These are phyloP conservation scores for Harpagifer antarcticus DNA, from an alignment of 2,797 vertebrate genomes.

Conservation along the genomic window DNA sequence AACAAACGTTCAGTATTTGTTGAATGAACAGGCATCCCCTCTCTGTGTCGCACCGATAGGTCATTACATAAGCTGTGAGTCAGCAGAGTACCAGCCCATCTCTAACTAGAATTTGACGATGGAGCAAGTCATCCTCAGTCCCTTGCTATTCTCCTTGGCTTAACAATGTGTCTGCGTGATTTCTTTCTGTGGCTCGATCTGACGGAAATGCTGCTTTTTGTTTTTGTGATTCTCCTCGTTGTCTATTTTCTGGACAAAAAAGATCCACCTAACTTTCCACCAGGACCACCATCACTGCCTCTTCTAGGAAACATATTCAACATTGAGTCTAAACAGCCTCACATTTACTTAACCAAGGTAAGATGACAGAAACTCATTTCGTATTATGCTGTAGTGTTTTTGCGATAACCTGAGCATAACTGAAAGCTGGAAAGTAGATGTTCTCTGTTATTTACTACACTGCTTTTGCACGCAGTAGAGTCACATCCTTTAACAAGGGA, in stretches of 20 bases:
- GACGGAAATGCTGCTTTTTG: slow-evolving; percentile 65
- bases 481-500: neutral
- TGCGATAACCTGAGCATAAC: neutral
- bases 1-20: no score
- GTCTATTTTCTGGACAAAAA: slow-evolving; percentile 76
- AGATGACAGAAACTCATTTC: slow-evolving; percentile 43
- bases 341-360: slow-evolving; percentile 88
- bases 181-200: slow-evolving; percentile 62
- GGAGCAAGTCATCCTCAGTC: slow-evolving; percentile 16
- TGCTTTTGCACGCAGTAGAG: neutral
- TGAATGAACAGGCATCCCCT: neutral
- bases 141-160: slow-evolving; percentile 19
- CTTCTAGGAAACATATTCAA: slow-evolving; percentile 86
- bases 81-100: slow-evolving; percentile 47
- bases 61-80: slow-evolving; percentile 41
- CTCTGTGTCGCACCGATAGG: slow-evolving; percentile 4
- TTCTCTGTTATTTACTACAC: neutral
- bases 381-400: neutral
- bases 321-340: slow-evolving; percentile 84
- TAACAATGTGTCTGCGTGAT: slow-evolving; percentile 64
- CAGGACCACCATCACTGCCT: slow-evolving; percentile 85
- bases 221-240: slow-evolving; percentile 70
- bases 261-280: slow-evolving; percentile 85
- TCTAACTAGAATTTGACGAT: slow-evolving; percentile 30
- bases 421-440: neutral